These are phyloP conservation scores for Neofelis nebulosa DNA, from an alignment of 2,113 vertebrate genomes.

Conservation along the genomic window DNA sequence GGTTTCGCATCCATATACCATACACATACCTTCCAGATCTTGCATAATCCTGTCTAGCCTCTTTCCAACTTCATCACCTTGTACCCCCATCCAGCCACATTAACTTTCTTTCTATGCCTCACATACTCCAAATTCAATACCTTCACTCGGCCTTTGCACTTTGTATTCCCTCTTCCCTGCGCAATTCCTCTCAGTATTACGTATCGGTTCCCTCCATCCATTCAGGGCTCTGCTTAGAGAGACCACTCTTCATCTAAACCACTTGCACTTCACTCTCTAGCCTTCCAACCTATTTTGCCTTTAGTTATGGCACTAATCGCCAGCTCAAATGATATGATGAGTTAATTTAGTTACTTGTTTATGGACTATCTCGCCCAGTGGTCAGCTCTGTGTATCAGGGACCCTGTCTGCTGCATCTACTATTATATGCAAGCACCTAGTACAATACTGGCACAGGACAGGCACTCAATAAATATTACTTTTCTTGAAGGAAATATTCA, in stretches of 20 bases:
- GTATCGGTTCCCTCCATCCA: accelerated
- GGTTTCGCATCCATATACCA: not conserved
- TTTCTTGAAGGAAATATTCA: not conserved
- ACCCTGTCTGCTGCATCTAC: not conserved
- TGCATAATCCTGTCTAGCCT: not conserved
- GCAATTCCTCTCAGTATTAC: accelerated
- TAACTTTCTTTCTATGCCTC: not conserved
- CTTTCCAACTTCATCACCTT: not conserved
- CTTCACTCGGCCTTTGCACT: accelerated
- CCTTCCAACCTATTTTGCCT: not conserved
- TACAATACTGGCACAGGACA: not conserved
- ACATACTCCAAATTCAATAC: accelerated
- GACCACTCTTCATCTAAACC: not conserved
- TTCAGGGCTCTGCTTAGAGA: not conserved
- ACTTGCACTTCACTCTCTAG: not conserved
- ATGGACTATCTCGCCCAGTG: accelerated
- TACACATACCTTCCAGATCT: not conserved
- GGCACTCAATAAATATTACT: not conserved
- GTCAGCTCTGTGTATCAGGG: not conserved
- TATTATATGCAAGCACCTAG: too few species aligned
- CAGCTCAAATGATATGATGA: not conserved
- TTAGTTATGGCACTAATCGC: not conserved
- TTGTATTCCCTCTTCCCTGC: accelerated
- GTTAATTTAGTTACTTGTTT: not conserved
- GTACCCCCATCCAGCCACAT: accelerated